Conservation (phyloP, 1,140 invertebrate genomes). For the Rhizoglyphus robini region DNA sequence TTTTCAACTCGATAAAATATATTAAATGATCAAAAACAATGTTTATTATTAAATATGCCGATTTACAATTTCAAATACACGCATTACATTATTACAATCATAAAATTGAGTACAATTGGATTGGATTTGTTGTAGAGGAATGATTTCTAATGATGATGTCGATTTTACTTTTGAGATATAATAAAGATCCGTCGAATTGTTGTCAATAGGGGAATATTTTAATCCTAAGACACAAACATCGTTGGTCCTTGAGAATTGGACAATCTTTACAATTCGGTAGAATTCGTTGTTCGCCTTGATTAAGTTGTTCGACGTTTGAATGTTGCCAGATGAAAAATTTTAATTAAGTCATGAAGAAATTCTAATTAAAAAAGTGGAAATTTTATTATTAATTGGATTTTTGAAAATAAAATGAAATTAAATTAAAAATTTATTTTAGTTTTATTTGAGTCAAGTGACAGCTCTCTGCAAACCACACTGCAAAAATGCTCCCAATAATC, state of each 20-base stretch:
- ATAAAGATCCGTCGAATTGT: too few relatives aligned
- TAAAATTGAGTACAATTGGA: not conserved
- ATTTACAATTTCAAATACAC: not conserved
- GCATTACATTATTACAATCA: not conserved
- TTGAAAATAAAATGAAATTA: too few relatives aligned
- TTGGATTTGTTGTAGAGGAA: not conserved
- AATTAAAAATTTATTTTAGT: too few relatives aligned
- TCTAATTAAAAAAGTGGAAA: too few relatives aligned
- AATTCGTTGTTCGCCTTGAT: not conserved
- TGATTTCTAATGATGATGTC: not conserved
- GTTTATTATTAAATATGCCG: not conserved
- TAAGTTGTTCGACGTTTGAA: not conserved
- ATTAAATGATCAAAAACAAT: too few relatives aligned
- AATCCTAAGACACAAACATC: not conserved
- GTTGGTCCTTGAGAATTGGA: not conserved
- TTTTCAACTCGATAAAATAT: not conserved
- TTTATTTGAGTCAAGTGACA: too few relatives aligned
- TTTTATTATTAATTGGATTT: too few relatives aligned
- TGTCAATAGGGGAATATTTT: not conserved
- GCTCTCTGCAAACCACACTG: too few relatives aligned
- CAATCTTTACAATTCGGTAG: not conserved
- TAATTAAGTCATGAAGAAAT: too few relatives aligned
- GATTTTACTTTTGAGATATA: too few relatives aligned
- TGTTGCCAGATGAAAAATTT: not conserved
- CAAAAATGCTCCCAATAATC: too few relatives aligned